phyloP scores from a whole-genome alignment of 2,888 invertebrate genomes.

The Harpalus rufipes region DNA sequence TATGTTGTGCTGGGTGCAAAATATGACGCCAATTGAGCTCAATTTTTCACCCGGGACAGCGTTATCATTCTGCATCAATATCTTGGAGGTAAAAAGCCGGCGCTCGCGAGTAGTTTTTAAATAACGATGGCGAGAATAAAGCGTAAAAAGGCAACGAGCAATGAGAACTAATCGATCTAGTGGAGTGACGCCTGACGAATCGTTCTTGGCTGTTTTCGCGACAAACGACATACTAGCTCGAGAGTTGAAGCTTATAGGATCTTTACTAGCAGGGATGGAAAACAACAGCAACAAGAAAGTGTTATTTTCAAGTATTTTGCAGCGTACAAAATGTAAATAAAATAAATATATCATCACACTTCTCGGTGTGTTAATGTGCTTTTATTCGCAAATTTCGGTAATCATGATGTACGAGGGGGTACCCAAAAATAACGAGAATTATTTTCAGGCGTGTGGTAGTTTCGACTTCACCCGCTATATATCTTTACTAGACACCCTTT shows the following conservation, averaged over 20 bases:
- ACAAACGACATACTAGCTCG: constrained; percentile 15
- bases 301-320: too few species aligned
- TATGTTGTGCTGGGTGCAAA: constrained; percentile 47
- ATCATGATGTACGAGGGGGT: too few species aligned
- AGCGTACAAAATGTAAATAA: too few species aligned
- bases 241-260: background rate
- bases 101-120: constrained; percentile 25
- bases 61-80: constrained; percentile 60
- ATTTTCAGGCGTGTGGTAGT: too few species aligned
- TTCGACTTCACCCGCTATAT: too few species aligned
- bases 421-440: too few species aligned
- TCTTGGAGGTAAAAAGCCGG: constrained; percentile 39
- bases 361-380: too few species aligned
- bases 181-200: constrained; percentile 43
- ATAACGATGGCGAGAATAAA: constrained; percentile 44
- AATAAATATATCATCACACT: too few species aligned
- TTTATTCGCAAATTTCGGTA: too few species aligned
- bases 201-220: constrained; percentile 9
- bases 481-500: too few species aligned
- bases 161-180: constrained; percentile 50
- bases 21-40: constrained; percentile 61
- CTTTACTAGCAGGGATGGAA: background rate
- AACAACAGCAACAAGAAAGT: too few species aligned
- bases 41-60: constrained; percentile 60
- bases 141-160: constrained; percentile 26